Percentiles rank a stretch among this genome's conserved stretches.
Evolutionary conservation across 1,140 invertebrate genomes (phyloP).

Genomic region (Drosophila insularis): DNA sequence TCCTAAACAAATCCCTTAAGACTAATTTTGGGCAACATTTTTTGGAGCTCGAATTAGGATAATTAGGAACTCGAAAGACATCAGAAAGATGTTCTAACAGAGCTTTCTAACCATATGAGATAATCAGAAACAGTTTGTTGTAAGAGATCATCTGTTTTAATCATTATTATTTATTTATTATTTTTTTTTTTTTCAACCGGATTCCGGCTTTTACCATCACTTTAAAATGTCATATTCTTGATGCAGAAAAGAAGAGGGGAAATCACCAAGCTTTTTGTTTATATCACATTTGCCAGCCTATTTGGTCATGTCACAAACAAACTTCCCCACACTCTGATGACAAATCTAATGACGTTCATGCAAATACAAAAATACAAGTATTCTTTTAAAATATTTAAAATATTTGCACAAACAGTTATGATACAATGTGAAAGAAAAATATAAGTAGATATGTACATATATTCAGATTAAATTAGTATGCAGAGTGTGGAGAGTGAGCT

Average conservation of each 20-base stretch:
- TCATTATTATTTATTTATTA: too few species aligned
- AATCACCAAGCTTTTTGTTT: constrained; percentile 21
- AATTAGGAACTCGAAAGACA: too few species aligned
- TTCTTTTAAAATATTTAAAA: constrained; percentile 33
- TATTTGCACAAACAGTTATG: constrained; percentile 33
- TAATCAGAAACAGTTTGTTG: too few species aligned
- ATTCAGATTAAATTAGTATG: constrained; percentile 14
- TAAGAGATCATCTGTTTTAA: background rate
- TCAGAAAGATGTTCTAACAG: too few species aligned
- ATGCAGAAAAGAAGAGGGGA: constrained; percentile 18
- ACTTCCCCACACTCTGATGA: constrained; percentile 40
- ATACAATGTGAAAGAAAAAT: constrained; percentile 5
- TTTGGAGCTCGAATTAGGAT: too few species aligned
- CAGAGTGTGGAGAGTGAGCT: constrained; percentile 21
- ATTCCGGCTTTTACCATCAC: constrained; percentile 5
- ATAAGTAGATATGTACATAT: background rate
- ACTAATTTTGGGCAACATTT: too few species aligned
- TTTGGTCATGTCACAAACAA: constrained; percentile 5
- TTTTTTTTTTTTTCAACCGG: background rate
- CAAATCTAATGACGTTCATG: constrained; percentile 39
- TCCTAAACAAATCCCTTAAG: too few species aligned
- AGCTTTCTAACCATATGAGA: too few species aligned
- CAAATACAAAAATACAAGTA: constrained; percentile 10
- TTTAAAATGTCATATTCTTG: background rate
- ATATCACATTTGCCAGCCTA: constrained; percentile 12